Evolutionary conservation across 1,140 invertebrate genomes (phyloP).

Genomic region (Planococcus citri): DNA sequence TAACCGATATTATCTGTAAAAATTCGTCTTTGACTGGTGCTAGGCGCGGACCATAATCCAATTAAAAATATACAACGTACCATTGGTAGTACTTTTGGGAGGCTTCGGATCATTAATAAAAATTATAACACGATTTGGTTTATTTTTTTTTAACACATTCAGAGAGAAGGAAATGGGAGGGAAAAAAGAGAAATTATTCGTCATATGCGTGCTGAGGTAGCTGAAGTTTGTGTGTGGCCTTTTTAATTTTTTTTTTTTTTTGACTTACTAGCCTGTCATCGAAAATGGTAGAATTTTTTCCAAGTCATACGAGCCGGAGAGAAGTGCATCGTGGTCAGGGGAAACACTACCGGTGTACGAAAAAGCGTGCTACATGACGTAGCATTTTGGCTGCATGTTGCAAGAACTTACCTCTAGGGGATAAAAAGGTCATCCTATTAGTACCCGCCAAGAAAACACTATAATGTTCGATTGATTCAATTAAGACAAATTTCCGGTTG

Average conservation of each 20-base stretch:
- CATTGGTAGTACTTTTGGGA: not conserved
- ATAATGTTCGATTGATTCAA: not conserved
- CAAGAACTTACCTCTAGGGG: not conserved
- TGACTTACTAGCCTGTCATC: too few species aligned
- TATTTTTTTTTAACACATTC: too few species aligned
- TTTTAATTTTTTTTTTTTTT: too few species aligned
- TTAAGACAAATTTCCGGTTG: not conserved
- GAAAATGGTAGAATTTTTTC: too few species aligned
- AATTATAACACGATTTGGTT: not conserved
- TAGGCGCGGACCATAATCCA: not conserved
- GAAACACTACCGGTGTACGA: too few species aligned
- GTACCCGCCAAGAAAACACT: too few species aligned
- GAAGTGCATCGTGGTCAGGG: too few species aligned
- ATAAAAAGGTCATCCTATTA: not conserved
- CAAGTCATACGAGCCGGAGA: too few species aligned
- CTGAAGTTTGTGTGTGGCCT: too few species aligned
- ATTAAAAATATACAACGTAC: not conserved
- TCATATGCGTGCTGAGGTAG: too few species aligned
- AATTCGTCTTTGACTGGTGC: not conserved
- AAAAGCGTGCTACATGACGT: not conserved
- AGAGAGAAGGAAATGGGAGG: too few species aligned
- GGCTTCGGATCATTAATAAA: not conserved
- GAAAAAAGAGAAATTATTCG: too few species aligned
- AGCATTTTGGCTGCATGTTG: not conserved
- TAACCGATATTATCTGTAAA: not conserved